These are phyloP conservation scores for Hypomecis atomaria DNA, from an alignment of 2,888 invertebrate genomes.

Conservation along the genomic window DNA sequence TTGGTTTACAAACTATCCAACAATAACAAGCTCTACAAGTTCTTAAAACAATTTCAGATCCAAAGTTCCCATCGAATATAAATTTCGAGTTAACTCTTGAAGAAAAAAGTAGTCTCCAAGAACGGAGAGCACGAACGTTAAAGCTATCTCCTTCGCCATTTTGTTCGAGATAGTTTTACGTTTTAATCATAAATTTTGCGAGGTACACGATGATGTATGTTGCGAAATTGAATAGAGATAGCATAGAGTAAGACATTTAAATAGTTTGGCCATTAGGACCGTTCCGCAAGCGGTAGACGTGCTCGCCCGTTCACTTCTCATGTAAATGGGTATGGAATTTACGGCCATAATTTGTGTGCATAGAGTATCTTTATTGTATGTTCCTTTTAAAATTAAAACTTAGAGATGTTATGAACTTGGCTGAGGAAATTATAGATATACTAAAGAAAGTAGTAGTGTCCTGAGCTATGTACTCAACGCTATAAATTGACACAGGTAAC, in stretches of 20 bases:
- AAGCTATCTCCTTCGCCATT: conserved; percentile 36
- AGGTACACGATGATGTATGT: conserved; percentile 46
- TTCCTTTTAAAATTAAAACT: conserved; percentile 59
- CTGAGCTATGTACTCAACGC: too few species aligned
- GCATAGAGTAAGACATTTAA: conserved; percentile 64
- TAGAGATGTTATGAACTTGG: conserved; percentile 49
- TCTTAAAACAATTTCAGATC: conserved; percentile 24
- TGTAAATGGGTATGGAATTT: conserved; percentile 68
- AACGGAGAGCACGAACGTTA: conserved; percentile 34
- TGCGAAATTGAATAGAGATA: conserved; percentile 71
- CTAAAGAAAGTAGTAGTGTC: too few species aligned
- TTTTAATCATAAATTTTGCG: conserved; percentile 56
- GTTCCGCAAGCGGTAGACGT: conserved; percentile 53
- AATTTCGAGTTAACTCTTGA: conserved; percentile 31
- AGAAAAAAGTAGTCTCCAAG: conserved; percentile 30
- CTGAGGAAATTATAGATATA: too few species aligned
- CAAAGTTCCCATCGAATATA: conserved; percentile 27
- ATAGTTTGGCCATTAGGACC: conserved; percentile 70
- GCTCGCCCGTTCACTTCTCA: conserved; percentile 59
- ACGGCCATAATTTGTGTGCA: conserved; percentile 56
- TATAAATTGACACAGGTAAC: too few species aligned
- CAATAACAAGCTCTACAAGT: conserved; percentile 7
- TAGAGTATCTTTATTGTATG: conserved; percentile 51
- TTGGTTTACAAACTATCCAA: neutral
- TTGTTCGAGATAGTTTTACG: conserved; percentile 39